Conservation (phyloP, 1,140 invertebrate genomes). For the Calycopis cecrops region DNA sequence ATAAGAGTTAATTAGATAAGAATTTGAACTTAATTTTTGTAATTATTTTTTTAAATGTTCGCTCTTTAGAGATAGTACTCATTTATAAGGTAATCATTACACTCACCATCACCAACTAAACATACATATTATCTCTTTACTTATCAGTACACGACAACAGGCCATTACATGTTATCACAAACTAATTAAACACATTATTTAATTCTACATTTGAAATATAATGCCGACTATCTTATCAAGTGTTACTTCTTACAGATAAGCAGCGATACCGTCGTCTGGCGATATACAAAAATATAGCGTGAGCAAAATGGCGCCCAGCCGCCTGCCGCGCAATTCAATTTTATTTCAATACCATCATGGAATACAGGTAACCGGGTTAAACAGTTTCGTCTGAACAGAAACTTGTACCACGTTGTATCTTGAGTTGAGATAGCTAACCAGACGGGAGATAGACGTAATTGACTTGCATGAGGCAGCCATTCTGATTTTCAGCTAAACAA, state of each 20-base stretch:
- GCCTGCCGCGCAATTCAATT: conserved; percentile 25
- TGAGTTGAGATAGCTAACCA: conserved; percentile 53
- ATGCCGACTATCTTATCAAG: background rate
- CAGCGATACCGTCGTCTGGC: conserved; percentile 27
- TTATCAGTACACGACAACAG: no score
- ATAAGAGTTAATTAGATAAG: no score
- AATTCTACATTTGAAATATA: no score
- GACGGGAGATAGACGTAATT: conserved; percentile 66
- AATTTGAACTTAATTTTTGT: no score
- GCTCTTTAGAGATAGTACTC: no score
- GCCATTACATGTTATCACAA: no score
- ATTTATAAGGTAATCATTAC: no score
- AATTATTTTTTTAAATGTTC: no score
- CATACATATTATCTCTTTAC: no score
- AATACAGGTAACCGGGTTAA: conserved; percentile 50
- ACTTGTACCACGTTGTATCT: conserved; percentile 54
- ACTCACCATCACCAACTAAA: no score
- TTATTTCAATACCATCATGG: conserved; percentile 44
- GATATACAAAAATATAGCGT: conserved; percentile 12
- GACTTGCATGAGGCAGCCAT: conserved; percentile 61
- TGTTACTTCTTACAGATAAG: conserved; percentile 2
- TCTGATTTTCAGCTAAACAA: conserved; percentile 46
- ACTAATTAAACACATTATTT: no score
- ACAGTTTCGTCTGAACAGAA: conserved; percentile 45
- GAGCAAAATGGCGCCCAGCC: background rate